A percentile compares a stretch with the other conserved stretches of the same genome.
Conservation (phyloP, 2,113 vertebrate genomes). For the Apteryx owenii region DNA sequence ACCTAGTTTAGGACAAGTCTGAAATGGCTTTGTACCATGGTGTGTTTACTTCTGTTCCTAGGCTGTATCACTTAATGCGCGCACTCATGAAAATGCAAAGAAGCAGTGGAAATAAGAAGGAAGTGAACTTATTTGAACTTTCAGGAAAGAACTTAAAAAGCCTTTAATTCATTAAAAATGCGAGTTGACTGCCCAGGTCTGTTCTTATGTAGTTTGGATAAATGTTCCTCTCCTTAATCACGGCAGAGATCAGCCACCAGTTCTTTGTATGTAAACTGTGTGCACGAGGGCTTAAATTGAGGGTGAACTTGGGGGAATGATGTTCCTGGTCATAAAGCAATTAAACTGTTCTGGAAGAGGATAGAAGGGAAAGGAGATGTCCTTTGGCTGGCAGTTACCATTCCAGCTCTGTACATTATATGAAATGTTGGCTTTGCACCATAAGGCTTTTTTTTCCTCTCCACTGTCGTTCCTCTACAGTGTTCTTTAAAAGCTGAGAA, state of each 20-base stretch:
- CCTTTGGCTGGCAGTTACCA: constrained; percentile 64
- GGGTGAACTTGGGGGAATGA: constrained; percentile 31
- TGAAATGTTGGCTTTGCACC: constrained; percentile 59
- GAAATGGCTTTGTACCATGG: background rate
- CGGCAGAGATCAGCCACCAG: constrained; percentile 28
- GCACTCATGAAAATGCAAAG: constrained; percentile 3
- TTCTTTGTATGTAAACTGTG: constrained; percentile 56
- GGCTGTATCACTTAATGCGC: constrained; percentile 11
- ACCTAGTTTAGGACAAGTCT: background rate
- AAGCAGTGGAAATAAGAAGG: background rate
- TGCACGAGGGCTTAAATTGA: constrained; percentile 16
- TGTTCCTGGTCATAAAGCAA: constrained; percentile 55
- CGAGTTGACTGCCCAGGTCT: constrained; percentile 20
- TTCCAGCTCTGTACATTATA: constrained; percentile 46
- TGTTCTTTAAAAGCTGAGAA: constrained; percentile 79
- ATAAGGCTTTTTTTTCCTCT: constrained; percentile 51
- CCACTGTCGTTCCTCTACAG: constrained; percentile 22
- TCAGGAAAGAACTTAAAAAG: background rate
- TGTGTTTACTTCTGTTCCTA: constrained; percentile 33
- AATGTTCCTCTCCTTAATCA: constrained; percentile 43
- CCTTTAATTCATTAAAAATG: constrained; percentile 1
- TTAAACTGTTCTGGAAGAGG: constrained; percentile 55
- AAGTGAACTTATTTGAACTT: constrained; percentile 63
- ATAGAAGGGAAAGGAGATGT: constrained; percentile 2
- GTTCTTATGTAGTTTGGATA: constrained; percentile 32